Conservation (phyloP, 2,113 vertebrate genomes). For the Falco punctatus region DNA sequence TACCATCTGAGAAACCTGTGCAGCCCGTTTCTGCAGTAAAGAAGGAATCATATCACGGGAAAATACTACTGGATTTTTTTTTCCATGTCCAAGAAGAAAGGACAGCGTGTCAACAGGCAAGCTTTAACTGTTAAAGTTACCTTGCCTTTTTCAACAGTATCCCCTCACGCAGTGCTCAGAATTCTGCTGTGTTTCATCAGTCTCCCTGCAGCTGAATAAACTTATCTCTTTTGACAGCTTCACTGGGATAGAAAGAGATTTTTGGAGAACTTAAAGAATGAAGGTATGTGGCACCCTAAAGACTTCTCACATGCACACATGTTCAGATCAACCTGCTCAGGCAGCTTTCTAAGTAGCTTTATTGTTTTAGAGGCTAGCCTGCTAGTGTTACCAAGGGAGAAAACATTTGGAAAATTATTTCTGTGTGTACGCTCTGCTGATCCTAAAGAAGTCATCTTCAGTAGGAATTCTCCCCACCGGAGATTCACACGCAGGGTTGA, state of each 20-base stretch:
- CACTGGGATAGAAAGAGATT: not conserved
- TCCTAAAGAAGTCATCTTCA: not conserved
- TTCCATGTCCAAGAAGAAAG: not conserved
- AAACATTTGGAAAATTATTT: not conserved
- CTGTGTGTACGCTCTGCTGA: not conserved
- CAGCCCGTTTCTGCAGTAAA: not conserved
- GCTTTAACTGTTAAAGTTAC: not conserved
- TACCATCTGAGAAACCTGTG: not conserved
- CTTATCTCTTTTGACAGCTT: not conserved
- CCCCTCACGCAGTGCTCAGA: not conserved
- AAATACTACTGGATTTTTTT: not conserved
- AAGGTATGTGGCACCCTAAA: slow-evolving; percentile 16
- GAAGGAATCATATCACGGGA: not conserved
- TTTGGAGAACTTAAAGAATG: not conserved
- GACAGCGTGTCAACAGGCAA: not conserved
- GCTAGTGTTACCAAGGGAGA: not conserved
- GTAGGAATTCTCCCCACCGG: not conserved
- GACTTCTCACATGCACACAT: not conserved
- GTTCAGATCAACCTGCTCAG: not conserved
- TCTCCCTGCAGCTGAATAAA: not conserved
- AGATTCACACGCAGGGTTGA: not conserved
- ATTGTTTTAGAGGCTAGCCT: not conserved
- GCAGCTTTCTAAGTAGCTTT: not conserved
- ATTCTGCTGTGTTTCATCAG: not conserved
- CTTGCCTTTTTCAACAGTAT: not conserved